Percentiles rank a stretch among this genome's conserved stretches.
These are phyloP conservation scores for Austrolebias charrua DNA, from an alignment of 2,797 vertebrate species.

Conservation along the genomic window DNA sequence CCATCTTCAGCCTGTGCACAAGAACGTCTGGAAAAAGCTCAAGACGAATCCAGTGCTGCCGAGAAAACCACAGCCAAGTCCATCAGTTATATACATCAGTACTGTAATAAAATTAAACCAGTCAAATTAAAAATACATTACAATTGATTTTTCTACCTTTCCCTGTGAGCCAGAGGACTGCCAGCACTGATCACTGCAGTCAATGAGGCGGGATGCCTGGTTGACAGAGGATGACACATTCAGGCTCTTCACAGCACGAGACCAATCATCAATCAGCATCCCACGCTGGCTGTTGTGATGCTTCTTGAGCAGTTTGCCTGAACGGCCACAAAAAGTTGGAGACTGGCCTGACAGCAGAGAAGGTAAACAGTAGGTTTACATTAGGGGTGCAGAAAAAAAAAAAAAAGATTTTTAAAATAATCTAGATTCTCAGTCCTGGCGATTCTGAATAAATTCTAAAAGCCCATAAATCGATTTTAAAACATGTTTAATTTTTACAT, in stretches of 20 bases:
- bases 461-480: too few species aligned
- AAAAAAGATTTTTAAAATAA: too few species aligned
- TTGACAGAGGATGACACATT: slow-evolving; percentile 93
- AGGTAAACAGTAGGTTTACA: slow-evolving; percentile 4
- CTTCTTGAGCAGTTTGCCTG: slow-evolving; percentile 94
- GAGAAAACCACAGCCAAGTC: slow-evolving; percentile 3
- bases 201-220: slow-evolving; percentile 93
- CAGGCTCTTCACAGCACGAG: slow-evolving; percentile 92
- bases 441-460: too few species aligned
- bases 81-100: neutral
- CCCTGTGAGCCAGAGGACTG: slow-evolving; percentile 98
- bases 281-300: slow-evolving; percentile 90
- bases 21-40: slow-evolving; percentile 97
- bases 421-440: too few species aligned
- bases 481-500: too few species aligned
- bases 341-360: slow-evolving; percentile 86
- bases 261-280: slow-evolving; percentile 96
- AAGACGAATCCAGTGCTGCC: slow-evolving; percentile 96
- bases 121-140: too few species aligned
- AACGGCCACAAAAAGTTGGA: slow-evolving; percentile 91
- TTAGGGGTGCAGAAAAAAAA: too few species aligned
- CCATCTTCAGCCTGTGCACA: slow-evolving; percentile 94
- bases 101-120: neutral
- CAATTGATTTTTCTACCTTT: slow-evolving; percentile 79
- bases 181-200: slow-evolving; percentile 95